These are phyloP conservation scores for Phocoena phocoena DNA, from an alignment of 2,113 vertebrate species.

Conservation along the genomic window DNA sequence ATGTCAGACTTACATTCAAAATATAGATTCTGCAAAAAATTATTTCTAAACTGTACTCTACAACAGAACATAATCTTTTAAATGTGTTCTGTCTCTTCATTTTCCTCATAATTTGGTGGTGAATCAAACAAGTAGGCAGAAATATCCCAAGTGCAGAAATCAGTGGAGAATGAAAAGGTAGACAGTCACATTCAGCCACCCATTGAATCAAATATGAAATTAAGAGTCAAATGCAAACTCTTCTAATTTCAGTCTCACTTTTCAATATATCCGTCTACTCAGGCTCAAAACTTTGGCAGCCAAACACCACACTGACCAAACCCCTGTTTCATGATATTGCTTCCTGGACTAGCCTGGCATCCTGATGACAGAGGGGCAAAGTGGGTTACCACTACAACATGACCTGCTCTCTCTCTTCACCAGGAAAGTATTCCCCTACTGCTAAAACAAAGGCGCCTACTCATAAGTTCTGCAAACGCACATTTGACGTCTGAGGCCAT, in stretches of 20 bases:
- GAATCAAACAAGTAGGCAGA: not conserved
- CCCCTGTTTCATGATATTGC: not conserved
- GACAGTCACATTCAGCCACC: not conserved
- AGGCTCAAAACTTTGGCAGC: slow-evolving; percentile 5
- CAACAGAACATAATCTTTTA: not conserved
- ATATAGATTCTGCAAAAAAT: slow-evolving; percentile 20
- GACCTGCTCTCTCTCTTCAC: slow-evolving; percentile 7
- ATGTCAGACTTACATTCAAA: slow-evolving; percentile 58
- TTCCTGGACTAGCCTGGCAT: not conserved
- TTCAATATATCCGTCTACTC: not conserved
- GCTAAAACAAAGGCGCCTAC: not conserved
- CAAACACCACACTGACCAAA: slow-evolving; percentile 29
- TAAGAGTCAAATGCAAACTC: not conserved
- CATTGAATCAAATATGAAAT: not conserved
- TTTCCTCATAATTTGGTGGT: not conserved
- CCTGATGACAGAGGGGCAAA: not conserved
- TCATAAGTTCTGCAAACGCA: slow-evolving; percentile 45
- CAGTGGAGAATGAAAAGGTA: not conserved
- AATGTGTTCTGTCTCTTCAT: not conserved
- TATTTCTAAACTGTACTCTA: not conserved
- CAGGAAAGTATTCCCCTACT: not conserved
- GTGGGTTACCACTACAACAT: accelerated
- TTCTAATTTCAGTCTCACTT: not conserved
- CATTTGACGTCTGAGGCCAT: not conserved
- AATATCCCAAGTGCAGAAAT: not conserved